phyloP scores from a whole-genome alignment of 2,888 invertebrate species.

The Heliconius hortense region DNA sequence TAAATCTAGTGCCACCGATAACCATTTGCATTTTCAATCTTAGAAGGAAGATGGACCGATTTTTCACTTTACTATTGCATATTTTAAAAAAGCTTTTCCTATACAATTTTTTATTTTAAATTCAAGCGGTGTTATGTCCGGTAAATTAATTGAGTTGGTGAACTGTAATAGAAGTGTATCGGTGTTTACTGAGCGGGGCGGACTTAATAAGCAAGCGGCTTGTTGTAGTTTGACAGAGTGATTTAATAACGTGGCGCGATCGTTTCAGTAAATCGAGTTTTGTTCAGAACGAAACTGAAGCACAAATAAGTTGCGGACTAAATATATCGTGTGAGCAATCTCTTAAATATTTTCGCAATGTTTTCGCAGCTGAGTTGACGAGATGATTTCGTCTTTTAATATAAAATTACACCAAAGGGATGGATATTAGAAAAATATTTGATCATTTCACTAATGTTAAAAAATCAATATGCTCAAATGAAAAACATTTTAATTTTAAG shows the following conservation, averaged over 20 bases:
- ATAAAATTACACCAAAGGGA: background rate
- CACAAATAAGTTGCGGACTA: slow-evolving; percentile 49
- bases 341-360: background rate
- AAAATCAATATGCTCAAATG: background rate
- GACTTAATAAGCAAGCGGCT: slow-evolving; percentile 69
- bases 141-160: slow-evolving; percentile 62
- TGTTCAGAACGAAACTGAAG: slow-evolving; percentile 62
- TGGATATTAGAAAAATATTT: background rate
- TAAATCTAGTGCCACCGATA: slow-evolving; percentile 51
- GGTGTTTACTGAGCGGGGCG: slow-evolving; percentile 62
- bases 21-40: slow-evolving; percentile 51
- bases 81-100: slow-evolving; percentile 38
- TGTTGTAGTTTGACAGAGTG: slow-evolving; percentile 78
- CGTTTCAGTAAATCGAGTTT: slow-evolving; percentile 76
- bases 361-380: background rate
- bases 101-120: slow-evolving; percentile 41
- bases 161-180: slow-evolving; percentile 62
- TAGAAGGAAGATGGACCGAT: slow-evolving; percentile 40
- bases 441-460: background rate
- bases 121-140: slow-evolving; percentile 42
- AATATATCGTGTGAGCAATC: slow-evolving; percentile 49
- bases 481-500: too few relatives aligned
- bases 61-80: slow-evolving; percentile 32
- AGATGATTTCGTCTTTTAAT: background rate
- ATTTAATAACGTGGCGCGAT: slow-evolving; percentile 74